phyloP scores from a whole-genome alignment of 30 jellyfish, hydroid and myxozoan species.

The Chironex yamaguchii region DNA sequence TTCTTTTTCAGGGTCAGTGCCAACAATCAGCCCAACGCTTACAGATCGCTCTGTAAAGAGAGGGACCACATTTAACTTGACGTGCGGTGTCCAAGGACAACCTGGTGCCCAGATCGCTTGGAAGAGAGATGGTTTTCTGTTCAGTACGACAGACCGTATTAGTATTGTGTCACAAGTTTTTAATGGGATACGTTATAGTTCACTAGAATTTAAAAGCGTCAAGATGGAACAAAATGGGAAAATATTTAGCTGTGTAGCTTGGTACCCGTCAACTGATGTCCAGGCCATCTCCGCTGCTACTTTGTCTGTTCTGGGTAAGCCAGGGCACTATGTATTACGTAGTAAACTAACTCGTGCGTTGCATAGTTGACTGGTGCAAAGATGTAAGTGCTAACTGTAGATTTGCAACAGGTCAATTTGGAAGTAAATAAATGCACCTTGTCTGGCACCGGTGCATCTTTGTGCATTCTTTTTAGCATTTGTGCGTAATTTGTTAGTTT shows the following conservation, averaged over 20 bases:
- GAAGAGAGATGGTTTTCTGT: conserved; percentile 75
- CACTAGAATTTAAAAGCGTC: conserved; percentile 67
- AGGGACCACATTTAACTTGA: conserved; percentile 83
- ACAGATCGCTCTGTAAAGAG: conserved; percentile 60
- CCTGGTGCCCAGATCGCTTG: conserved; percentile 84
- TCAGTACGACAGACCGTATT: conserved; percentile 77
- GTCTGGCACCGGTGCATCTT: too few species aligned
- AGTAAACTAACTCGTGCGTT: not conserved
- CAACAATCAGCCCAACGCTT: conserved; percentile 68
- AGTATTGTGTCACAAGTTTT: conserved; percentile 53
- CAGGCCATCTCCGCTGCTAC: conserved; percentile 78
- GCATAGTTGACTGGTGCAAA: not conserved
- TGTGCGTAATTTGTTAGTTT: too few species aligned
- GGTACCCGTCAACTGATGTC: conserved; percentile 83
- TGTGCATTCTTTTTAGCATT: too few species aligned
- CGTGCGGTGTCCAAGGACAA: conserved; percentile 88
- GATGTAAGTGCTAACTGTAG: too few species aligned
- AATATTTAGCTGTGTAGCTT: conserved; percentile 86
- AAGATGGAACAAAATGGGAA: conserved; percentile 89
- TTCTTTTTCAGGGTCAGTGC: conserved; percentile 78
- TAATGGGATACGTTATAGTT: conserved; percentile 11
- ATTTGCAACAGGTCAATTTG: too few species aligned
- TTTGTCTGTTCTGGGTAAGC: conserved; percentile 84
- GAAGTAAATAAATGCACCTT: too few species aligned
- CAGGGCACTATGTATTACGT: too few species aligned